Evolutionary conservation across 2,797 vertebrate species (phyloP), one percentile per base, ranked within the genome.

Genomic region (Muscicapa striata): DNA sequence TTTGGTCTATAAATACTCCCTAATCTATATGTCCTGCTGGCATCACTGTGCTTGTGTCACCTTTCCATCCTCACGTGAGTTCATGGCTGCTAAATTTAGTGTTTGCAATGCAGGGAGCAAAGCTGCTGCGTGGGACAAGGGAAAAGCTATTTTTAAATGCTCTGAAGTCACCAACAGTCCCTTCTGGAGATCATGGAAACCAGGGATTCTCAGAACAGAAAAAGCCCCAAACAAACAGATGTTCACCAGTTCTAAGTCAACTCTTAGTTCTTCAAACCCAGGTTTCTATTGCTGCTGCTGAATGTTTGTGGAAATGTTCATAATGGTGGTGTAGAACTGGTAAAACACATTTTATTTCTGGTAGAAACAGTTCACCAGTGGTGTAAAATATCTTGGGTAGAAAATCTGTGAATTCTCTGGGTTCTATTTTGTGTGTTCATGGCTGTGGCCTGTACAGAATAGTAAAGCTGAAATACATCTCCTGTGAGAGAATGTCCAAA

Each of bases 1-100:
- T 84, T 69, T 93, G 9, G 59, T 78, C 94, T 96, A 93, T 96
- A 94, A 95, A 94, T 97, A 95, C 19, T 49, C 24, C 43, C 26
- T 80, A 68, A 95, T 95, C 93, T 90, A 40, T 95, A 84, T 54
- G 87, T 93, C 68, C 62, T 89, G 83, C 76, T 78, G 63, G 61
- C 19, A 1, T 93, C 89, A 79, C 48, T 81, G 66, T 77, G 58
- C 59, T 72, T 55, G 76, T 90, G 92, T 94, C 93, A 95, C 94
- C 91, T 91, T 85, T 79, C 46, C 69, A 64, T 94, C 79, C 32
- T 36, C 80, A 23, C 0, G 3, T 88, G 58, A 63, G 63, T 43
- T 75, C 52, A 9, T 58, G 62, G 24, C 30, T 58, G 52, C 88
- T 87, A 86, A 96, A 79, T 78, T 81, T 86, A 92, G 81, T 75